Base-by-base conservation (phyloP, 2,888 invertebrate genomes). In the Ashinkailepas kermadecensis region DNA sequence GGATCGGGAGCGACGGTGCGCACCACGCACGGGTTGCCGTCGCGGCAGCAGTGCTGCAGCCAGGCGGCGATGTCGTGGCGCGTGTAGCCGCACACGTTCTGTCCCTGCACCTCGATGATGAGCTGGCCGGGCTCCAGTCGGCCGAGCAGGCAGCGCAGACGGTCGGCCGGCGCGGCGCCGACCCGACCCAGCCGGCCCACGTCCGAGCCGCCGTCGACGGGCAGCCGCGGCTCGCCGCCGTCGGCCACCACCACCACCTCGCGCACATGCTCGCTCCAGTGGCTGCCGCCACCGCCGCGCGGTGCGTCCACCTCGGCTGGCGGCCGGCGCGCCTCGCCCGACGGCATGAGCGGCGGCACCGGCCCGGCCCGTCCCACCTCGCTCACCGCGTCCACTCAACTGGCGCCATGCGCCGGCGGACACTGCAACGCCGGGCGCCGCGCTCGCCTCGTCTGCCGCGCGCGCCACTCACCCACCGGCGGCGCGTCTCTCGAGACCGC, bases 21-120 rank as follows among this genome's bases (percentile, higher is more conserved):
- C 80, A 90, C 86, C 85, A 88, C 87, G 80, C 90, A 89, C 62
- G 90, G 88, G 83, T 88, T 88, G 65, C 89, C 89, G 87, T 88
- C 89, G 84, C 89, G 88, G 84, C 89, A 88, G 86, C 89, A 90
- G 85, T 89, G 89, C 84, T 89, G 88, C 81, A 90, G 85, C 88
- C 89, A 89, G 70, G 89, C 88, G 81, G 87, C 87, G 25, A 90
- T 88, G 87, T 91, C 91, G 83, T 88, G 86, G 84, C 89, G 87
- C 3, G 90, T 91, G 85, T 89, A 90, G 78, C 91, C 91, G 81
- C 90, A 89, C 83, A 91, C 89, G 86, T 90, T 89, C 85, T 89
- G 89, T 65, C 89, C 90, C 86, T 90, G 89, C 80, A 90, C 87
- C 85, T 90, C 90, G 82, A 90, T 84, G 59, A 90, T 81, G 39